phyloP scores from a whole-genome alignment of 2,888 invertebrate species.

The Baccha elongata region DNA sequence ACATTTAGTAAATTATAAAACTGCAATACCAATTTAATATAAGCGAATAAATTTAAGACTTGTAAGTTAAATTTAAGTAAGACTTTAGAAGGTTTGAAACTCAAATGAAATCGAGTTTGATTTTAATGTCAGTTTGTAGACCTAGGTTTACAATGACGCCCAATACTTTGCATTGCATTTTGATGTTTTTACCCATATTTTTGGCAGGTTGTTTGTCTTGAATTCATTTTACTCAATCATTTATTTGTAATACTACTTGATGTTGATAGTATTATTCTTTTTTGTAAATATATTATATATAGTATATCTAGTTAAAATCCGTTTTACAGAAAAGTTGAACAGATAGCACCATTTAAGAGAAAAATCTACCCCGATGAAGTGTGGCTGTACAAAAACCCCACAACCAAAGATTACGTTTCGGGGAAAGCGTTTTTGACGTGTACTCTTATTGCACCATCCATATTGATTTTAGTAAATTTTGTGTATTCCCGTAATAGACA shows the following conservation, averaged over 20 bases:
- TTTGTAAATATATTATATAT: neutral
- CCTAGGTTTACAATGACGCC: too few relatives aligned
- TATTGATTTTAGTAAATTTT: conserved; percentile 84
- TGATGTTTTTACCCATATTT: too few relatives aligned
- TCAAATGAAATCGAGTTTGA: too few relatives aligned
- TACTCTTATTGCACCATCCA: conserved; percentile 86
- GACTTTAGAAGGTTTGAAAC: too few relatives aligned
- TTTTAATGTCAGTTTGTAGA: too few relatives aligned
- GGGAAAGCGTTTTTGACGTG: conserved; percentile 86
- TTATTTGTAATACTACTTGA: neutral
- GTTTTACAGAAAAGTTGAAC: conserved; percentile 86
- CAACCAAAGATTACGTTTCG: conserved; percentile 88
- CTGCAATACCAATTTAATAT: too few relatives aligned
- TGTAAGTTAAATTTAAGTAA: too few relatives aligned
- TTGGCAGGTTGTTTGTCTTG: too few relatives aligned
- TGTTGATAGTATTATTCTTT: neutral
- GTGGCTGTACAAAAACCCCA: conserved; percentile 91
- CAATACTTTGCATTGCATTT: too few relatives aligned
- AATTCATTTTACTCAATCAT: neutral
- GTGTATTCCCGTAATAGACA: conserved; percentile 85
- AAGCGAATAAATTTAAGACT: too few relatives aligned
- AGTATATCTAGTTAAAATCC: conserved; percentile 19
- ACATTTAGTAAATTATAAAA: too few relatives aligned
- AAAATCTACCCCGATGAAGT: conserved; percentile 90
- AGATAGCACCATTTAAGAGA: conserved; percentile 87